Base-by-base conservation (phyloP, 2,113 vertebrate species). In the Hucho hucho region DNA sequence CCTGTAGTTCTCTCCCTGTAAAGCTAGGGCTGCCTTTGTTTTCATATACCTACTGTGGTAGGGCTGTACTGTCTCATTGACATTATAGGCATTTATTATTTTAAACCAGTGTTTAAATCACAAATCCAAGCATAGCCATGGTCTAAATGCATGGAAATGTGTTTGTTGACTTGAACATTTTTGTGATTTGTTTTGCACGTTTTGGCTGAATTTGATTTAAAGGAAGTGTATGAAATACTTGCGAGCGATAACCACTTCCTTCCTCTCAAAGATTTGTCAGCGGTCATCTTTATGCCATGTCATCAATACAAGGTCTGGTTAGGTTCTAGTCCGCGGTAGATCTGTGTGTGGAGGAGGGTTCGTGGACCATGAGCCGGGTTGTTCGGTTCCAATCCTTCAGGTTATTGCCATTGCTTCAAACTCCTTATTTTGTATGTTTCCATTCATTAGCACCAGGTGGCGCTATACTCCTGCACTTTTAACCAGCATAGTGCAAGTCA, bases 371-470 rank as follows among this genome's bases (percentile, higher is more conserved):
- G 59, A 3, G 2, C 22, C 16, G 20, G 20, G 13, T 24, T 11
- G 63, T 26, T 13, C 6, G 12, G 63, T 74, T 72, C 43, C 26
- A 49, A 16, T 49, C 47, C 49, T 53, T 16, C 49, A 53, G 49
- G 49, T 53, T 18, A 18, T 53, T 14, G 14, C 14, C 3, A 4
- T 18, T 14, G 14, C 49, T 53, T 53, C 49, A 53, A 53, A 4
- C 3, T 53, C 14, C 16, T 53, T 53, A 61, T 6, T 22, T 6
- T 22, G 58, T 43, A 43, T 43, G 9, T 22, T 53, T 53, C n/a
- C 58, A 22, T 61, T 22, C n/a, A 22, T 22, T 20, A 59, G n/a
- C 90, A 86, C 79, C 61, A 90, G 91, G 83, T 83, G 91, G 90
- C 64, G 84, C 83, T 81, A 70, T 81, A 47, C 53, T 71, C 69